Base-by-base conservation (phyloP, 2,797 vertebrate species). In the Lithobates pipiens region DNA sequence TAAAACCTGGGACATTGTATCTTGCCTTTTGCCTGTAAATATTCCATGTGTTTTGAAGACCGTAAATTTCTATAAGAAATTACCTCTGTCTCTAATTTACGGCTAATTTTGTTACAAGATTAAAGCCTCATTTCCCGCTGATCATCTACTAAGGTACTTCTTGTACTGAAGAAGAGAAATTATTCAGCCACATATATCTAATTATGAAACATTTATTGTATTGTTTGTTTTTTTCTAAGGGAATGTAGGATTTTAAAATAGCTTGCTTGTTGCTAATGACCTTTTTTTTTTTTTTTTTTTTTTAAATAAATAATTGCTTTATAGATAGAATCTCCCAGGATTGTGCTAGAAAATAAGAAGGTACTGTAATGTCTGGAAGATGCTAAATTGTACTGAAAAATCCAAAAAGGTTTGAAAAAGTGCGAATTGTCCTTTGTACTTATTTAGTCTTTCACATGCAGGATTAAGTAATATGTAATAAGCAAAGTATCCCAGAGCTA, bases 51-150 rank as follows among this genome's bases (percentile, higher is more conserved):
- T 86, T 82, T 76, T 63, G 76, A 85, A 57, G 69, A 71, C 79
- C 54, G 67, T 67, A 63, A 76, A 77, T 82, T 71, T 86, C 69
- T 86, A 27, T 76, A 76, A 86, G 72, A 77, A 82, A 81, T 81
- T 68, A 86, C 80, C 78, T 80, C 73, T 69, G 77, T 21, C 65
- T 76, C 61, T 75, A 86, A 84, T 84, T 84, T 84, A 84, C 68
- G 50, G 76, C 83, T 84, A 78, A 84, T 84, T 78, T 72, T 78
- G n/a, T 84, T 84, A 84, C 76, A 84, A 78, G 83, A 84, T 78
- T 84, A 84, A 78, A 84, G 83, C 46, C 76, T 84, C 76, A 84
- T 84, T 84, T 84, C 76, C 76, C 76, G n/a, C 50, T 72, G 76
- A 78, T 84, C 76, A 84, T 84, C 74, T 78, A 72, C 68, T 78